Base-by-base conservation (phyloP, 2,797 vertebrate genomes). In the Manis crassicaudata region DNA sequence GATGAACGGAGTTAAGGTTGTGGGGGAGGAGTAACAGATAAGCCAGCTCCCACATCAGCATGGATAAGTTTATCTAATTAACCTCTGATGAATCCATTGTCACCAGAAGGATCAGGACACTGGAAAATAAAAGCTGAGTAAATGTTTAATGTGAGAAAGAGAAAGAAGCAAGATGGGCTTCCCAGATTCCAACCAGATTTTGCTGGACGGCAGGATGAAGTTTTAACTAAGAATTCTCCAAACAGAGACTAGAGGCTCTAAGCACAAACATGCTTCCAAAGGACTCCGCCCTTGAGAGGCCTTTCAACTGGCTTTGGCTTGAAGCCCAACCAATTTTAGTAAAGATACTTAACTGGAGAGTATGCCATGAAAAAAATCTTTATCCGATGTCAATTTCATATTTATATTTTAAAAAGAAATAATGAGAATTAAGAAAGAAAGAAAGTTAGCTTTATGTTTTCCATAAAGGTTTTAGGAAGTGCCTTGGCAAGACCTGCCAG, bases 381-480 rank as follows among this genome's bases (percentile, higher is more conserved):
- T 62, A 4, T 50, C 11, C 8, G 8, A 3, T 88, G 3, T 84
- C 21, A 73, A 65, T 40, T 82, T 82, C 3, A 14, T 58, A 85
- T 82, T 68, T 73, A n/a, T 52, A 82, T 52, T 76, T 95, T 60
- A 0, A 77, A 86, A 65, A 63, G 21, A 5, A 77, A 58, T 67
- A 35, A 43, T 27, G 32, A 80, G 6, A 67, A 62, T 68, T 58
- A 80, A 88, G 21, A 91, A 79, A 58, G 46, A 16, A 73, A 76
- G 27, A 93, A 84, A 50, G 29, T 16, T 68, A n/a, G 46, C 29
- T 96, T 96, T 93, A 56, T 2, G 67, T 67, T 80, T 96, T 90
- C n/a, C 40, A 60, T 63, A n/a, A 87, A 75, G 37, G 29, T 75
- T 50, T 63, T 82, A 21, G 86, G 73, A 92, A 79, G 21, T 32